Evolutionary conservation across 2,113 vertebrate species (phyloP).

Genomic region (Hippopotamus amphibius): DNA sequence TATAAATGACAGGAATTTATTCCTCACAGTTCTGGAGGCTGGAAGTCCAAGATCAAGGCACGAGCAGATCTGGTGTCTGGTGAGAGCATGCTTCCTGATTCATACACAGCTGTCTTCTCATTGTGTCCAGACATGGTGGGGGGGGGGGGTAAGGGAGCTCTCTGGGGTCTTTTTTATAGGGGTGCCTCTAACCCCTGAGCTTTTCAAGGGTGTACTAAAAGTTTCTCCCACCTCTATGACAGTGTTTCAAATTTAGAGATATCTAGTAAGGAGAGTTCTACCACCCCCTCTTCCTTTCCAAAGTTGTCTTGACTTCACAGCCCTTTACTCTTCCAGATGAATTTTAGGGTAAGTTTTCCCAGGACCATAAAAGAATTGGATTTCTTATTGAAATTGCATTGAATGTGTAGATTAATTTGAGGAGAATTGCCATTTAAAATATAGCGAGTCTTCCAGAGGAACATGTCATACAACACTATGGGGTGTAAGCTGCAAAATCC

Average conservation of each 20-base stretch:
- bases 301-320: neutral
- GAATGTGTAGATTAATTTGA: neutral
- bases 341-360: neutral
- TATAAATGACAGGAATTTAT: neutral
- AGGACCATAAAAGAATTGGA: neutral
- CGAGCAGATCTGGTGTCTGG: neutral
- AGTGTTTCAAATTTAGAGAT: neutral
- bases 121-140: neutral
- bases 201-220: neutral
- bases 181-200: neutral
- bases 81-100: neutral
- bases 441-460: neutral
- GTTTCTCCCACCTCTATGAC: neutral
- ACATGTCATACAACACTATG: neutral
- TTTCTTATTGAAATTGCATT: neutral
- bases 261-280: neutral
- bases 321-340: neutral
- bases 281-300: neutral
- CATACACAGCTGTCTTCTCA: neutral
- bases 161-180: too few species aligned
- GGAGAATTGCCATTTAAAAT: neutral
- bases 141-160: neutral
- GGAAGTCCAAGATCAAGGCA: neutral
- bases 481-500: neutral
- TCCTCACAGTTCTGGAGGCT: neutral